These are phyloP conservation scores for Tokudaia muenninki DNA, from an alignment of 2,797 vertebrate genomes.

Conservation along the genomic window DNA sequence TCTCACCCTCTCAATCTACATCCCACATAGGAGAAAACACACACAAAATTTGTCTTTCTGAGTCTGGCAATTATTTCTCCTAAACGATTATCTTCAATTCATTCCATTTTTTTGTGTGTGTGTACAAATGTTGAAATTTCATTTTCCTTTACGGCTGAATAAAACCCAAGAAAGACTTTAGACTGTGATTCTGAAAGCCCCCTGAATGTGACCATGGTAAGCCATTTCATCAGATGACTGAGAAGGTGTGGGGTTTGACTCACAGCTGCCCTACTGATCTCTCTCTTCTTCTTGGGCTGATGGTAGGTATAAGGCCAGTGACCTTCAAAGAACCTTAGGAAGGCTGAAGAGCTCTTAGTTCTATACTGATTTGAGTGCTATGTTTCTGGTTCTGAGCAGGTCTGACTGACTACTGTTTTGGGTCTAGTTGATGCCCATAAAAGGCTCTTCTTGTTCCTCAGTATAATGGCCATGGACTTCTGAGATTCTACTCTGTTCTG, in stretches of 20 bases:
- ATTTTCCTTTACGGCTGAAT: not conserved
- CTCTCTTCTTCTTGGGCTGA: not conserved
- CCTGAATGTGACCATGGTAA: not conserved
- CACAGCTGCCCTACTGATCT: not conserved
- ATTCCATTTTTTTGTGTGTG: not conserved
- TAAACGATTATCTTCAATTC: not conserved
- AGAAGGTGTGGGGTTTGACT: not conserved
- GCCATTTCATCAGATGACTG: not conserved
- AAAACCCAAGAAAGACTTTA: not conserved
- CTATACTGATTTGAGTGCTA: not conserved
- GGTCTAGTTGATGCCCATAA: not conserved
- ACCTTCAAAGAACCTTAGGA: not conserved
- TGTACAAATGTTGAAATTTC: not conserved
- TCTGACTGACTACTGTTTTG: conserved; percentile 5
- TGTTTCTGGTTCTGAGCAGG: conserved; percentile 16
- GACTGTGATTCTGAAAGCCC: not conserved
- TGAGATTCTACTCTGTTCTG: not conserved
- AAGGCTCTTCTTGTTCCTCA: not conserved
- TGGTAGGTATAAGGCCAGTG: not conserved
- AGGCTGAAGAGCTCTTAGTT: not conserved
- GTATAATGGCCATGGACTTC: not conserved
- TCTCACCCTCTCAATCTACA: not conserved
- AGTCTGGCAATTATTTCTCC: not conserved
- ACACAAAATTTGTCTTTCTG: not conserved
- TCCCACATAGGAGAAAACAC: not conserved